A percentile compares a stretch with the other conserved stretches of the same genome.
phyloP scores from a whole-genome alignment of 2,797 vertebrate genomes.

The Rachycentron canadum region DNA sequence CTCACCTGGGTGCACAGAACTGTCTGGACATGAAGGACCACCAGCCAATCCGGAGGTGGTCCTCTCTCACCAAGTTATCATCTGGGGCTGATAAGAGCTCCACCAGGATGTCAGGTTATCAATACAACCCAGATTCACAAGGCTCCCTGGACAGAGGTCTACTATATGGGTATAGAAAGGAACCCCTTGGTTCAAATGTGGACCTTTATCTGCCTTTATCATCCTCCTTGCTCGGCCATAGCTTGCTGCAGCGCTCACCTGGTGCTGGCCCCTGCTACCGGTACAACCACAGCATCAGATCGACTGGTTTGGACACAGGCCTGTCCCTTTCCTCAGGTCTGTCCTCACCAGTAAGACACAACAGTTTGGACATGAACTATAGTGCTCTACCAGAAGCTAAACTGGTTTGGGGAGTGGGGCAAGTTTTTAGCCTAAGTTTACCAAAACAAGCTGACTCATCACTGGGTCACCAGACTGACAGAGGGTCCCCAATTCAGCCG shows the following conservation, averaged over 20 bases:
- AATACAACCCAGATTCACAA: constrained; percentile 71
- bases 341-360: constrained; percentile 86
- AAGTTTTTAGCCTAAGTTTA: constrained; percentile 66
- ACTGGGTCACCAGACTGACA: constrained; percentile 85
- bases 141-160: constrained; percentile 84
- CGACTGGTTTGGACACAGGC: constrained; percentile 70
- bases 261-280: constrained; percentile 86
- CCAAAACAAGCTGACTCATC: constrained; percentile 81
- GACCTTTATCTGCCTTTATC: constrained; percentile 68
- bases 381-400: constrained; percentile 91
- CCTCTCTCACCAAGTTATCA: constrained; percentile 92
- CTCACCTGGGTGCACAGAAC: constrained; percentile 81
- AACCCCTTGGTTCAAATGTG: constrained; percentile 82
- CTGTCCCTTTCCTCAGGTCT: constrained; percentile 68
- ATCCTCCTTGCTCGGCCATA: constrained; percentile 79
- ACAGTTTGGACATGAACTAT: constrained; percentile 89
- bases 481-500: constrained; percentile 89
- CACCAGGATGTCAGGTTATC: constrained; percentile 63
- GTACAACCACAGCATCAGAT: constrained; percentile 83
- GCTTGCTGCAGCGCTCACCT: constrained; percentile 81
- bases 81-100: constrained; percentile 78
- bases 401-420: constrained; percentile 52
- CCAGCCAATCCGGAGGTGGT: constrained; percentile 92
- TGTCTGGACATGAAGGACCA: constrained; percentile 90
- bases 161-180: constrained; percentile 79